Percentiles rank a stretch among this genome's conserved stretches.
These are phyloP conservation scores for Protonemura montana DNA, from an alignment of 2,888 invertebrate species.

Conservation along the genomic window DNA sequence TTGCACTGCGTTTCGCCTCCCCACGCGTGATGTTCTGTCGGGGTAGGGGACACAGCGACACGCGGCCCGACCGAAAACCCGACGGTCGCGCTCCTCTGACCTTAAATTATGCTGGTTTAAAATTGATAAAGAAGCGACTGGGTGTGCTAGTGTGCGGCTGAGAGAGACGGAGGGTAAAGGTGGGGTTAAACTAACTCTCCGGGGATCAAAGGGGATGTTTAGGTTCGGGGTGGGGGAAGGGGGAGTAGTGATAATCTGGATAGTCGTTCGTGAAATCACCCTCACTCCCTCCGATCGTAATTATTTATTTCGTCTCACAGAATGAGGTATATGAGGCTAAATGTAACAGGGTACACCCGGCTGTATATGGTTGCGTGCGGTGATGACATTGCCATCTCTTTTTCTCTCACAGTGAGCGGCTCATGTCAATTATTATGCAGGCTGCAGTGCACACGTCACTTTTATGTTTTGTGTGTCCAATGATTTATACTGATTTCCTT, in stretches of 20 bases:
- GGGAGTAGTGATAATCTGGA: conserved; percentile 45
- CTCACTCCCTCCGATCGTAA: conserved; percentile 8
- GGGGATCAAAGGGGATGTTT: conserved; percentile 43
- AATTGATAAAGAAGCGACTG: conserved; percentile 46
- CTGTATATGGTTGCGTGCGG: neutral
- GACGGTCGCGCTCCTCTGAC: conserved; percentile 30
- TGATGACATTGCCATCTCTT: neutral
- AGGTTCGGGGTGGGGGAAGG: conserved; percentile 44
- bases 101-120: conserved; percentile 49
- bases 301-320: conserved; percentile 25
- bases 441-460: neutral
- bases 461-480: neutral
- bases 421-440: neutral
- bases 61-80: neutral
- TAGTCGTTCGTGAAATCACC: conserved; percentile 44
- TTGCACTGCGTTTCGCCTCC: conserved; percentile 1
- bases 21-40: neutral
- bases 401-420: neutral
- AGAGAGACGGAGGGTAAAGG: neutral
- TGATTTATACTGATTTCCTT: neutral
- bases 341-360: neutral
- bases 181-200: conserved; percentile 12
- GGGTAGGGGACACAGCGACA: neutral
- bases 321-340: neutral
- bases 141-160: neutral